Conservation (phyloP, 2,888 invertebrate genomes). For the Drosophila ustulata region DNA sequence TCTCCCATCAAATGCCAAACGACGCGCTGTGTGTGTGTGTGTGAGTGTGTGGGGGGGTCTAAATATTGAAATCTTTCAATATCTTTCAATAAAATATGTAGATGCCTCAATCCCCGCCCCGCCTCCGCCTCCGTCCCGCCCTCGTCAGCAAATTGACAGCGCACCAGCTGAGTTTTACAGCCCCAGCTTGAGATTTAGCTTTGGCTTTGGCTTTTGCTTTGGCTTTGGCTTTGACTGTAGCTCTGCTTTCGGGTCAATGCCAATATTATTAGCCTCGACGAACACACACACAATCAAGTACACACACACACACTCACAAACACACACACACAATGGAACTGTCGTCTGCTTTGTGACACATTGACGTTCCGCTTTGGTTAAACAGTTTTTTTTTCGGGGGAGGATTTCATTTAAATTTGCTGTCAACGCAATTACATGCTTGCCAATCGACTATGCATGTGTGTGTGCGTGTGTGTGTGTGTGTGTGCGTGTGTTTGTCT, state of each 20-base stretch:
- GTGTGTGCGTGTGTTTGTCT: slow-evolving; percentile 6
- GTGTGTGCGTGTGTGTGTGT: not conserved
- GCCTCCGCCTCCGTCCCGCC: not conserved
- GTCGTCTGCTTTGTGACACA: slow-evolving; percentile 74
- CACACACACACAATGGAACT: slow-evolving; percentile 27
- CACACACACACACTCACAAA: slow-evolving; percentile 10
- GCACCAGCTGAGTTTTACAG: slow-evolving; percentile 77
- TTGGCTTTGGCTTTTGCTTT: not conserved
- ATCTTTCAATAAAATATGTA: slow-evolving; percentile 81
- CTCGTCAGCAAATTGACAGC: slow-evolving; percentile 69
- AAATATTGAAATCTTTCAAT: slow-evolving; percentile 78
- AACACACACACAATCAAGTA: slow-evolving; percentile 9
- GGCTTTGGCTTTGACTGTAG: slow-evolving; percentile 1
- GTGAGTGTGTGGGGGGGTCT: slow-evolving; percentile 24
- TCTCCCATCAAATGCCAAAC: slow-evolving; percentile 6
- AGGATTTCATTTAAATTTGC: slow-evolving; percentile 81
- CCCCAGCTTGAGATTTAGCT: slow-evolving; percentile 24
- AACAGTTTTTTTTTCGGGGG: slow-evolving; percentile 16
- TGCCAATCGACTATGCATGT: slow-evolving; percentile 22
- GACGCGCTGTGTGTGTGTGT: slow-evolving; percentile 36
- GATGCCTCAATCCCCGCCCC: slow-evolving; percentile 57
- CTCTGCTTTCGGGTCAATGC: slow-evolving; percentile 68
- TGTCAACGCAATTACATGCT: slow-evolving; percentile 77
- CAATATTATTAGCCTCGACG: slow-evolving; percentile 71
- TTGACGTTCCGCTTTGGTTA: slow-evolving; percentile 58